Evolutionary conservation across 2,888 invertebrate species (phyloP), one percentile per base, ranked within the genome.

Genomic region (Ochropacha duplaris): DNA sequence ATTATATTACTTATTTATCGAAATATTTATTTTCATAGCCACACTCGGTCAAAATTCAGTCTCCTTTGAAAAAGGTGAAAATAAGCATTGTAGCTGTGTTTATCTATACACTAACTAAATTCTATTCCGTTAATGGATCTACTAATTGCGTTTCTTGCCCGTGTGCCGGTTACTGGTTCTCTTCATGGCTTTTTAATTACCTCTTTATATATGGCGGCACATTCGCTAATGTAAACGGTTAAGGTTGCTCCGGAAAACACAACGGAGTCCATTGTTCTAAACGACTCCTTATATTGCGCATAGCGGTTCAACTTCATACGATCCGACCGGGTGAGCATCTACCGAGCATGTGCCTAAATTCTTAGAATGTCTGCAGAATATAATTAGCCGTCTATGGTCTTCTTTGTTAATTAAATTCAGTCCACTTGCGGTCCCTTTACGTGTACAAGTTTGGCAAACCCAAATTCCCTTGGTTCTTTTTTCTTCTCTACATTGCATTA

Each of bases 171-270:
- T 44, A n/a, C 44, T 64, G 66, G 61, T 74, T 65, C 75, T 81
- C 73, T 79, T 87, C 84, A 88, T 90, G 81, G 84, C 81, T 84
- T 88, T 91, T 90, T 91, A 90, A 92, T 92, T 88, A 84, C 88
- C 81, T 72, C 76, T 72, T 78, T 76, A 79, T 84, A 85, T 86
- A 80, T 79, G 82, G 83, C 76, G 76, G 81, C 81, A 87, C 86
- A 88, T 88, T 90, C 72, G 79, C 88, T 86, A 86, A 90, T 87
- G 86, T 84, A 77, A 72, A 79, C 80, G 69, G 81, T 72, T 84
- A 84, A 79, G 83, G 84, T 72, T 75, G 79, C 74, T 79, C 84
- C 84, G 86, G 86, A 86, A 87, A 79, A 80, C 75, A 87, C 81
- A 86, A 81, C 82, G 82, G 74, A 52, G 65, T 58, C 88, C 79